Base-by-base conservation (phyloP, 2,888 invertebrate species). In the Terebella lapidaria region DNA sequence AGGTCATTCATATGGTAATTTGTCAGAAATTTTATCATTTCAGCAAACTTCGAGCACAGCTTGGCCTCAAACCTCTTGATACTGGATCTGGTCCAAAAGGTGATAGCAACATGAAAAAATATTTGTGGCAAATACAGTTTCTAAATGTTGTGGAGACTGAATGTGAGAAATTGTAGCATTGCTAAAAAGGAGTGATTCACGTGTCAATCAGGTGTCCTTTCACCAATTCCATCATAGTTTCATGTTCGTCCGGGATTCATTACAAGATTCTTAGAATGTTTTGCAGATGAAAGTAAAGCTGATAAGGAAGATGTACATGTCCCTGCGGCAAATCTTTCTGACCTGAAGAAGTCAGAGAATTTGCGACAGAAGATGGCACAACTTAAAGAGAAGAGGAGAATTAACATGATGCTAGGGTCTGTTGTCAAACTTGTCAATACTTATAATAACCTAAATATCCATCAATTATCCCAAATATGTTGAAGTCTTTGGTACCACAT, bases 41-140 rank as follows among this genome's bases (percentile, higher is more conserved):
- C 69, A 95, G 95, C 81, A 89, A 88, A 68, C 82, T 99, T 15
- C 85, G 97, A 72, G 91, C 91, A 1, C 94, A 94, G 78, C 85
- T 99, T 26, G 97, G 97, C 0, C 51, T 67, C 26, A 65, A 67
- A 53, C 66, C 65, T 24, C 24, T 67, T 27, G 60, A 63, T 56
- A 47, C 3, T 0, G 52, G 53, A 10, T 10, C 5, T 26, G 20
- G 27, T 22, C 5, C 22, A 15, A 22, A 27, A 25, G 22, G 18
- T 49, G 49, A 22, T 20, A 22, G 10, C 15, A 49, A 49, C 10
- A 22, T 18, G n/a, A n/a, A n/a, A n/a, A n/a, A n/a, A n/a, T n/a
- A n/a, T n/a, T n/a, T n/a, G n/a, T n/a, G n/a, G n/a, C n/a, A n/a
- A n/a, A n/a, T n/a, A n/a, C n/a, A n/a, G 42, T 35, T 35, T n/a